A percentile compares a stretch with the other conserved stretches of the same genome.
phyloP scores from a whole-genome alignment of 2,888 invertebrate species.

The Mythimna pallens region DNA sequence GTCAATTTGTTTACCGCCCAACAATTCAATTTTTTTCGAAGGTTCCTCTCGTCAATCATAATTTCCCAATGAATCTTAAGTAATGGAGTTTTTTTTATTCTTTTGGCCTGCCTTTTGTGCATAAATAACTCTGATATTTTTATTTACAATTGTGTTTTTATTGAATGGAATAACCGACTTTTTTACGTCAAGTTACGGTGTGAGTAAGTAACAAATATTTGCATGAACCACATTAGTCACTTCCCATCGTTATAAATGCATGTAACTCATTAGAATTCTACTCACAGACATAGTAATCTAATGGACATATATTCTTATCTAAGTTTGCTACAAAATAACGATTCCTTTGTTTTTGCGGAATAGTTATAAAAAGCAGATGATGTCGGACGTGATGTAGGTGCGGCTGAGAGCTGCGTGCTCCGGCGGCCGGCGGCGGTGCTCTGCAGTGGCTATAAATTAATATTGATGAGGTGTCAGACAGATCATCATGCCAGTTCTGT shows the following conservation, averaged over 20 bases:
- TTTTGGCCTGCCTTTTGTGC: slow-evolving; percentile 3
- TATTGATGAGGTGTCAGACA: slow-evolving; percentile 48
- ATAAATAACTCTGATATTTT: slow-evolving; percentile 18
- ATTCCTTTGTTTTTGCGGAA: slow-evolving; percentile 41
- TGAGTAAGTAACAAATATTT: slow-evolving; percentile 42
- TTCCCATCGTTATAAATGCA: slow-evolving; percentile 18
- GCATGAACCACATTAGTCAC: slow-evolving; percentile 44
- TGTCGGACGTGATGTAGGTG: slow-evolving; percentile 36
- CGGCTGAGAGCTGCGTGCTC: slow-evolving; percentile 6
- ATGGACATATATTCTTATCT: slow-evolving; percentile 36
- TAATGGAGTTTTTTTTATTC: slow-evolving; percentile 47
- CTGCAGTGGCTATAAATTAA: slow-evolving; percentile 39
- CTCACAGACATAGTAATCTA: slow-evolving; percentile 39
- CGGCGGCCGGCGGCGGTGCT: neutral
- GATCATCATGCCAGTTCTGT: slow-evolving; percentile 22
- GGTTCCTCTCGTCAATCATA: slow-evolving; percentile 48
- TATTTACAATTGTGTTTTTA: slow-evolving; percentile 16
- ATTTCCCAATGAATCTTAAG: slow-evolving; percentile 48
- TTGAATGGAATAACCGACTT: neutral
- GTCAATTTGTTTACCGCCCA: slow-evolving; percentile 51
- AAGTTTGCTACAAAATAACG: slow-evolving; percentile 35
- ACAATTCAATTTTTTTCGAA: slow-evolving; percentile 46
- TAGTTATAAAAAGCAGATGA: slow-evolving; percentile 43
- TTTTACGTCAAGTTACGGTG: slow-evolving; percentile 14
- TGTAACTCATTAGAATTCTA: slow-evolving; percentile 38